Evolutionary conservation across 2,113 vertebrate species (phyloP).

Genomic region (Leptobrachium leishanense): DNA sequence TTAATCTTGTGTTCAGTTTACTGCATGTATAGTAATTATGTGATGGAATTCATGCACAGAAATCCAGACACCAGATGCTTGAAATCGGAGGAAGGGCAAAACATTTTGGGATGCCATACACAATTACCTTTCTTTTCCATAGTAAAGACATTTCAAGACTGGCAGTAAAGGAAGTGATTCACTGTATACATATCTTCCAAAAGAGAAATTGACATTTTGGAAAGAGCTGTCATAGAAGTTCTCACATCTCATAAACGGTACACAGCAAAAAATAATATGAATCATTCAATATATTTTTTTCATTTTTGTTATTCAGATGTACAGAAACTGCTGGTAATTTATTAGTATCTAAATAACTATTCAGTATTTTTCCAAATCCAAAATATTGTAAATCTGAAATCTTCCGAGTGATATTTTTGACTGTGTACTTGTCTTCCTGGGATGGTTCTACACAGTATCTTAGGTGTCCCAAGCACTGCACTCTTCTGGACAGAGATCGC

Average conservation of each 20-base stretch:
- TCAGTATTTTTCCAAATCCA: too few species aligned
- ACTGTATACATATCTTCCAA: constrained; percentile 10
- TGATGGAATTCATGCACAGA: constrained; percentile 25
- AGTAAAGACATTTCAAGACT: constrained; percentile 20
- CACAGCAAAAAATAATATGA: too few species aligned
- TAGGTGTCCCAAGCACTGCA: too few species aligned
- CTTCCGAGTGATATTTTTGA: too few species aligned
- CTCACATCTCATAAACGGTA: background rate
- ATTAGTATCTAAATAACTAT: too few species aligned
- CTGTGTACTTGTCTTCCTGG: too few species aligned
- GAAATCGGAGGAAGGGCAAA: constrained; percentile 26
- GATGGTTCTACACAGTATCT: too few species aligned
- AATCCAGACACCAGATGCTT: constrained; percentile 30
- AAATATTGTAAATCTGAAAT: too few species aligned
- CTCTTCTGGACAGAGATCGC: too few species aligned
- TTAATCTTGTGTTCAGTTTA: constrained; percentile 27
- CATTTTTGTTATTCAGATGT: too few species aligned
- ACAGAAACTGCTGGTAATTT: too few species aligned
- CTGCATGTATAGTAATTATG: constrained; percentile 40
- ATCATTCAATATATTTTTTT: too few species aligned
- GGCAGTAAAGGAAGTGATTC: constrained; percentile 41
- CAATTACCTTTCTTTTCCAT: constrained; percentile 38
- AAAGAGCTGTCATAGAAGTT: background rate
- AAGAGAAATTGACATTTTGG: background rate
- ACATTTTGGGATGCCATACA: constrained; percentile 28